Base-by-base conservation (phyloP, 2,888 invertebrate genomes). In the Eucriotettix oculatus region DNA sequence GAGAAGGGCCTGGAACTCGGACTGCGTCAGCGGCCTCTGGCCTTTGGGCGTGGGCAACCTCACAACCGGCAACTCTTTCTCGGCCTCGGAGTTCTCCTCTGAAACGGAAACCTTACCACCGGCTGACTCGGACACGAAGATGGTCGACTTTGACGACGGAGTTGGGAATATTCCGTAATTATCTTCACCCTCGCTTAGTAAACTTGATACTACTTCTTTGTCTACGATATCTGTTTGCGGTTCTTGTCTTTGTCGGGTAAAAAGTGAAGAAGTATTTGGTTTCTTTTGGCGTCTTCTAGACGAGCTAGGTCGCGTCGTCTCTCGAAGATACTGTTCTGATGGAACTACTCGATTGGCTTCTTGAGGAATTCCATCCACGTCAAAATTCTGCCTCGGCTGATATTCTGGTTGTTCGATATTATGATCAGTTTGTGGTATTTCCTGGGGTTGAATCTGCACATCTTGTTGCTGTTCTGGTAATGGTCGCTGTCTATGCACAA, bases 11-110 rank as follows among this genome's bases (percentile, higher is more conserved):
- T 64, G 61, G 16, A 64, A 56, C 52, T 66, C 65, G 17, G 59
- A 57, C 29, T 62, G 62, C 9, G 65, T 65, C 41, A 66, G 60
- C 10, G 65, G 64, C 9, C 65, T 54, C 52, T 66, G 64, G 10
- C 64, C 63, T 42, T 64, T 17, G 0, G 65, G 64, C 3, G 61
- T 63, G 16, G 65, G 65, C 10, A 66, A 58, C 41, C 61, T 62
- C 29, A 66, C 62, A 0, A 64, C 57, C 3, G 64, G 64, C 1
- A 65, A n/a, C 11, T 44, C 59, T n/a, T 62, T 54, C 1, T 58
- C 52, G 1, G 54, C 54, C 3, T 55, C 57, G 29, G 57, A 56
- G 16, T 1, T 53, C 7, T n/a, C 16, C 10, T 11, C 53, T 16
- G 16, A 11, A 11, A 16, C 53, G 16, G 53, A 53, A n/a, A 14